phyloP scores from a whole-genome alignment of 2,888 invertebrate species.

The Ectemnius cavifrons region DNA sequence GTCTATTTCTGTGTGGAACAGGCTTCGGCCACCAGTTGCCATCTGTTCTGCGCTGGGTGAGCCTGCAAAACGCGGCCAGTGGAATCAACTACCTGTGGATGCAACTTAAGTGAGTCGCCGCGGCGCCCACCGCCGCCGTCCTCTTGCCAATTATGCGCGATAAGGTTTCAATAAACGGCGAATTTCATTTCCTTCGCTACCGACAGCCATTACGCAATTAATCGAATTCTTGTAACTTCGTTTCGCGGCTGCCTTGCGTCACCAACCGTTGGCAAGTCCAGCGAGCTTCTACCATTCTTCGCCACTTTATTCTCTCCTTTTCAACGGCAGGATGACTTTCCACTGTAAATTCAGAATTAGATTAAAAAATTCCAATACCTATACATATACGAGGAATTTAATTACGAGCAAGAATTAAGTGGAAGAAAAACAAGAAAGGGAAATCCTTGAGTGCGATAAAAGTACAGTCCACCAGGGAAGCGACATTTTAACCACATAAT shows the following conservation, averaged over 20 bases:
- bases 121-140: slow-evolving; percentile 25
- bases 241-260: not conserved
- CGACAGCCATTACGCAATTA: slow-evolving; percentile 23
- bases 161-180: slow-evolving; percentile 45
- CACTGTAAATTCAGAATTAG: no score
- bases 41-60: slow-evolving; percentile 53
- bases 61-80: slow-evolving; percentile 64
- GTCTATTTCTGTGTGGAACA: no score
- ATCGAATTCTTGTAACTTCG: slow-evolving; percentile 23
- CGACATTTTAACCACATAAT: no score
- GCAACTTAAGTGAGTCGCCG: slow-evolving; percentile 59
- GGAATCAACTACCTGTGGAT: slow-evolving; percentile 75
- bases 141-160: slow-evolving; percentile 46
- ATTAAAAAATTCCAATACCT: no score
- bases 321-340: no score
- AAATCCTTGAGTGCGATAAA: no score
- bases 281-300: no score
- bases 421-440: no score
- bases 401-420: no score
- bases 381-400: no score
- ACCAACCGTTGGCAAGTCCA: not conserved
- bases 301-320: not conserved
- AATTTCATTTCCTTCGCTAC: slow-evolving; percentile 41
- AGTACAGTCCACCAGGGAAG: no score
- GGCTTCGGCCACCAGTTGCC: slow-evolving; percentile 61